Evolutionary conservation across 1,140 invertebrate species (phyloP), one percentile per base, ranked within the genome.

Genomic region (Ctenoplectra terminalis): DNA sequence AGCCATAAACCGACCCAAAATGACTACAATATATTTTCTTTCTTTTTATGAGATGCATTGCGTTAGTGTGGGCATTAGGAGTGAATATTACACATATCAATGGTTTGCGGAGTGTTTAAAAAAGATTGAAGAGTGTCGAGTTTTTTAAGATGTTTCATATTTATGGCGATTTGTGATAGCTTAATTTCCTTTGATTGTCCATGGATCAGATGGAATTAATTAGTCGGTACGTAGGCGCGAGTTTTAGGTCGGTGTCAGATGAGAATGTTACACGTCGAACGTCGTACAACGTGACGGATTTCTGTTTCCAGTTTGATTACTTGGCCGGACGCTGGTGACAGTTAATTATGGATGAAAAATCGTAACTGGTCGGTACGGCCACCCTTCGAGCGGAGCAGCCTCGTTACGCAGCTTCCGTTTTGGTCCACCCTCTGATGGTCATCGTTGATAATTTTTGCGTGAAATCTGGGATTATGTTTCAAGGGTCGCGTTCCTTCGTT

Each of bases 321-420:
- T 26, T 54, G 64, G n/a, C 78, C 64, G 81, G 85, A 78, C 72
- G 43, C 50, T 64, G 29, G 61, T 78, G 87, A 88, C 84, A 77
- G 81, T 72, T 88, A 85, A 88, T 89, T 86, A 87, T 40, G 61
- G 37, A 61, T 87, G 83, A 84, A 86, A 86, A 89, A 89, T 89
- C n/a, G 77, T 56, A 54, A 43, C 23, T 50, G 40, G 11, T 48
- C n/a, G 11, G 40, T 17, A n/a, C 15, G 34, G n/a, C 23, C 66
- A 54, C 52, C 75, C 81, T 26, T 43, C 63, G n/a, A 6, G 15
- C n/a, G 23, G 50, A 7, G 11, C 8, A 3, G 11, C 20, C 34
- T 70, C 17, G 58, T 81, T 71, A 61, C 78, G 52, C 40, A 56
- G 77, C 58, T 73, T 72, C 40, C 56, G 61, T 85, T 84, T 74